A percentile compares a stretch with the other conserved stretches of the same genome.
These are phyloP conservation scores for Lota lota DNA, from an alignment of 2,113 vertebrate species.

Conservation along the genomic window DNA sequence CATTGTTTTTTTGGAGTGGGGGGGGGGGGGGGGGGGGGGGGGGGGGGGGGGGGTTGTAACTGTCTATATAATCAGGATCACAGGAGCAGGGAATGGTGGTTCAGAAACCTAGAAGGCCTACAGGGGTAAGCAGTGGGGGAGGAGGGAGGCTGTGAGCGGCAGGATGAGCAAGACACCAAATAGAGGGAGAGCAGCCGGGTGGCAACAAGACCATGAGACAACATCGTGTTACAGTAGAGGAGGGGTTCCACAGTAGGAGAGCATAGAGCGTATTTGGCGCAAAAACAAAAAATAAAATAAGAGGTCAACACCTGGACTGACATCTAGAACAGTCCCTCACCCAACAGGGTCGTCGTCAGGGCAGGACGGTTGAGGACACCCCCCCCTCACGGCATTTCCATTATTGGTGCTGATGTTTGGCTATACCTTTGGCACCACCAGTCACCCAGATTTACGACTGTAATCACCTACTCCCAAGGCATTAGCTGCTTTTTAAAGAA, in stretches of 20 bases:
- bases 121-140: slow-evolving; percentile 40
- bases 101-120: slow-evolving; percentile 47
- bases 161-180: neutral
- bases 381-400: neutral
- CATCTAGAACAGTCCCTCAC: slow-evolving; percentile 45
- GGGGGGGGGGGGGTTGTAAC: slow-evolving; percentile 52
- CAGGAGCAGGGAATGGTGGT: slow-evolving; percentile 51
- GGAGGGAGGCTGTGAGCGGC: slow-evolving; percentile 19
- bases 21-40: too few species aligned
- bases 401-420: slow-evolving; percentile 22
- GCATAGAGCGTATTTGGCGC: slow-evolving; percentile 36
- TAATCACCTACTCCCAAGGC: slow-evolving; percentile 24
- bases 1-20: slow-evolving; percentile 36
- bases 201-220: slow-evolving; percentile 31
- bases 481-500: slow-evolving; percentile 9
- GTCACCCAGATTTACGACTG: slow-evolving; percentile 24
- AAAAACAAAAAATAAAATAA: slow-evolving; percentile 1
- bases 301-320: slow-evolving; percentile 46
- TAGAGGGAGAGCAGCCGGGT: neutral
- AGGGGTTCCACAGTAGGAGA: slow-evolving; percentile 42
- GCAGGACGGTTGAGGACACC: slow-evolving; percentile 17
- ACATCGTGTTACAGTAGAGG: slow-evolving; percentile 40
- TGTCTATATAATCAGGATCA: slow-evolving; percentile 62
- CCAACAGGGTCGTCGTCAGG: slow-evolving; percentile 17
- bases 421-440: slow-evolving; percentile 16